Percentiles rank a stretch among this genome's conserved stretches.
Evolutionary conservation across 2,888 invertebrate species (phyloP).

Genomic region (Mactromeris polynyma): DNA sequence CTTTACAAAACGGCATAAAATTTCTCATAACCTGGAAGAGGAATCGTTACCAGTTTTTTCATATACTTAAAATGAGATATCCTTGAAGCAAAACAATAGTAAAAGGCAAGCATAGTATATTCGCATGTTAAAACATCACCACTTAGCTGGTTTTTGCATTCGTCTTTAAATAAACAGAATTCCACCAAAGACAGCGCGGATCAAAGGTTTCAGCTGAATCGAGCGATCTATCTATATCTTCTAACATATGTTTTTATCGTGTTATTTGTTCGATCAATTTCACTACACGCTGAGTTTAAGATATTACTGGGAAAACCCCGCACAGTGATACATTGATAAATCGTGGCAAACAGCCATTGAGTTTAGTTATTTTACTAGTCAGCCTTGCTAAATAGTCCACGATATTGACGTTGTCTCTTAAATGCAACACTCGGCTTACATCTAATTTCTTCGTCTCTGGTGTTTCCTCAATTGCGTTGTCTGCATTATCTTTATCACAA

Average conservation of each 20-base stretch:
- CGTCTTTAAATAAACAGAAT: neutral
- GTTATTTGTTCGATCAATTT: constrained; percentile 19
- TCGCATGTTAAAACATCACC: neutral
- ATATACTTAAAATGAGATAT: too few species aligned
- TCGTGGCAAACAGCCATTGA: constrained; percentile 42
- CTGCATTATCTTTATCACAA: too few species aligned
- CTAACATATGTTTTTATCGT: constrained; percentile 31
- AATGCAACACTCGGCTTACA: neutral
- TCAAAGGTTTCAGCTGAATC: neutral
- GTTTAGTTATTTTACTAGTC: neutral
- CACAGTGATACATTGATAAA: constrained; percentile 21
- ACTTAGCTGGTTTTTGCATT: neutral
- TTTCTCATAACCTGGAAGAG: too few species aligned
- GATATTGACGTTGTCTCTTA: neutral
- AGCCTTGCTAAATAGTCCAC: neutral
- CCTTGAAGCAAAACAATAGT: too few species aligned
- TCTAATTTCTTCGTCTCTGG: neutral
- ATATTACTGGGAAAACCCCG: constrained; percentile 18
- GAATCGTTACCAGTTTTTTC: too few species aligned
- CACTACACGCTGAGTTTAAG: constrained; percentile 38
- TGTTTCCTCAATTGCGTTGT: neutral
- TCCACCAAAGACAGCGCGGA: neutral
- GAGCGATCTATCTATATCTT: neutral
- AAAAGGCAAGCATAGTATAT: too few species aligned
- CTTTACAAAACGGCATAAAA: too few species aligned